A percentile compares a stretch with the other conserved stretches of the same genome.
Evolutionary conservation across 2,888 invertebrate species (phyloP).

Genomic region (Griposia aprilina): DNA sequence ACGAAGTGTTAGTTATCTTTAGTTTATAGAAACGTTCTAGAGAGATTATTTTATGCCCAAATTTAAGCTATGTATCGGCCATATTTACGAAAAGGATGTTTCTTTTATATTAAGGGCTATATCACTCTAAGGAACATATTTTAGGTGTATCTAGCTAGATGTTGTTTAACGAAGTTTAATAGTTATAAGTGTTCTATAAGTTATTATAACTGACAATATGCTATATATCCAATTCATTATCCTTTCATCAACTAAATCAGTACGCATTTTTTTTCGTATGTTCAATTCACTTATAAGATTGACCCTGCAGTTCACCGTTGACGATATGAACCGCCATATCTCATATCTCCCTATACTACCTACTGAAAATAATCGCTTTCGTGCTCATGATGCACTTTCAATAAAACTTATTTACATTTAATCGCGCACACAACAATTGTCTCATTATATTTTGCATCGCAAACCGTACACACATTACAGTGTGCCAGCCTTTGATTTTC

Average conservation of each 20-base stretch:
- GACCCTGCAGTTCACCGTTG: too few species aligned
- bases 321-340: too few species aligned
- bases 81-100: neutral
- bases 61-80: neutral
- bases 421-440: neutral
- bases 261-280: neutral
- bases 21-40: neutral
- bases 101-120: neutral
- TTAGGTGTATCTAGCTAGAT: too few species aligned
- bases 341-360: neutral
- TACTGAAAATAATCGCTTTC: neutral
- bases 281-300: too few species aligned
- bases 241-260: neutral
- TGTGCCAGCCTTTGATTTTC: conserved; percentile 24
- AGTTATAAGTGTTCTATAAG: neutral
- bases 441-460: neutral
- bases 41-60: neutral
- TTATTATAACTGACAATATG: neutral
- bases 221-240: neutral
- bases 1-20: neutral
- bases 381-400: neutral
- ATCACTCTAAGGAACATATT: too few species aligned
- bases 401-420: neutral
- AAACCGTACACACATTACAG: neutral
- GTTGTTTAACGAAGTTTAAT: too few species aligned